Percentiles rank a stretch among this genome's conserved stretches.
phyloP scores from a whole-genome alignment of 1,140 invertebrate genomes.

The Batillaria attramentaria region DNA sequence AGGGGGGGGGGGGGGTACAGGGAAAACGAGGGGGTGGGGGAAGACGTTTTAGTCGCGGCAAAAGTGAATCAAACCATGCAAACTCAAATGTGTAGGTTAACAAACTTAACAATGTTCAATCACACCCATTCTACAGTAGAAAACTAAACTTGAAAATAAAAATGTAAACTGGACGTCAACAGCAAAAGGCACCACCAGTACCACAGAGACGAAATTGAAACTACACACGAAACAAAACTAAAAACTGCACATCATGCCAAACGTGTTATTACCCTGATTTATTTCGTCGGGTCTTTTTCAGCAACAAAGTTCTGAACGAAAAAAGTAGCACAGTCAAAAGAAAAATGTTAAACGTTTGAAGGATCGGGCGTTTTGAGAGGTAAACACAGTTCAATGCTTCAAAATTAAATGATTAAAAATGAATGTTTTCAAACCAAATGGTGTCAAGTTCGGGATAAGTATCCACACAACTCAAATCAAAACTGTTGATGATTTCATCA shows the following conservation, averaged over 20 bases:
- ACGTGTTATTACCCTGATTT: constrained; percentile 42
- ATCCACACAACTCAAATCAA: too few relatives aligned
- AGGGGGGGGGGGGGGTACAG: background rate
- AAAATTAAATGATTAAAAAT: too few relatives aligned
- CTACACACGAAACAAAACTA: background rate
- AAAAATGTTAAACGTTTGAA: background rate
- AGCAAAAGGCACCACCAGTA: background rate
- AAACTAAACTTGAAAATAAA: too few relatives aligned
- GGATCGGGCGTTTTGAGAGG: too few relatives aligned
- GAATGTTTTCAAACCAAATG: too few relatives aligned
- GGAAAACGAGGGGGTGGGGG: background rate
- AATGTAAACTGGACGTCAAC: too few relatives aligned
- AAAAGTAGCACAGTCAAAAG: constrained; percentile 13
- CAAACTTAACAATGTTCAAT: too few relatives aligned
- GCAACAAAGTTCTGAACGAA: constrained; percentile 46
- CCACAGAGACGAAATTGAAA: background rate
- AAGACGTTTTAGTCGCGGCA: background rate
- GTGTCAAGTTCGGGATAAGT: too few relatives aligned
- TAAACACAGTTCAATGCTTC: too few relatives aligned
- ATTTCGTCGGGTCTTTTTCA: constrained; percentile 51
- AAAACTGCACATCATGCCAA: constrained; percentile 8
- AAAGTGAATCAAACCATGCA: background rate
- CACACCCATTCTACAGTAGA: too few relatives aligned
- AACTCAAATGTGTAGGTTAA: background rate
- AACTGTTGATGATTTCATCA: too few relatives aligned